These are phyloP conservation scores for Philereme transversata DNA, from an alignment of 2,888 invertebrate genomes.

Conservation along the genomic window DNA sequence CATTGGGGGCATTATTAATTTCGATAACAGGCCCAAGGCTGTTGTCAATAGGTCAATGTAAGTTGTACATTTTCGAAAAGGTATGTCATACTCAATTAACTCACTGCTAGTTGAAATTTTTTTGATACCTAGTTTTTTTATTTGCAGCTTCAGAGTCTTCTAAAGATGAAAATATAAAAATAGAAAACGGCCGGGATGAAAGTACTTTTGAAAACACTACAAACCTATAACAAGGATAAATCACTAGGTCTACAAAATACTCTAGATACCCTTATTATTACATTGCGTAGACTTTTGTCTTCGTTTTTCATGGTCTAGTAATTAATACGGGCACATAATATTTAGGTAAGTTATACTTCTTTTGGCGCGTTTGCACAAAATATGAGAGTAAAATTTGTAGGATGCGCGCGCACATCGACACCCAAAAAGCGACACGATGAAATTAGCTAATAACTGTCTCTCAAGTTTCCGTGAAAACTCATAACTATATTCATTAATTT, in stretches of 20 bases:
- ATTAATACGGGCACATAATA: too few relatives aligned
- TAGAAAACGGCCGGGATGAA: slow-evolving; percentile 18
- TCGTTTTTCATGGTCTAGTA: too few relatives aligned
- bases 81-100: background rate
- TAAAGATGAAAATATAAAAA: slow-evolving; percentile 2
- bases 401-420: too few relatives aligned
- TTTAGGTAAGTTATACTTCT: too few relatives aligned
- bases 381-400: too few relatives aligned
- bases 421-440: too few relatives aligned
- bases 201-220: slow-evolving; percentile 9
- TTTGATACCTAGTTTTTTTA: slow-evolving; percentile 1
- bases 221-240: background rate
- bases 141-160: slow-evolving; percentile 12
- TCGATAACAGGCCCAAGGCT: slow-evolving; percentile 87
- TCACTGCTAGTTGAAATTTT: background rate
- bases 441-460: too few relatives aligned
- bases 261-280: too few relatives aligned
- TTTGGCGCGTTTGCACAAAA: too few relatives aligned
- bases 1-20: slow-evolving; percentile 88
- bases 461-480: too few relatives aligned
- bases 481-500: too few relatives aligned
- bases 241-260: background rate
- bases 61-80: slow-evolving; percentile 29
- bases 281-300: too few relatives aligned
- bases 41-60: slow-evolving; percentile 53